phyloP scores from a whole-genome alignment of 2,888 invertebrate species.

The Pseudoips prasinana region DNA sequence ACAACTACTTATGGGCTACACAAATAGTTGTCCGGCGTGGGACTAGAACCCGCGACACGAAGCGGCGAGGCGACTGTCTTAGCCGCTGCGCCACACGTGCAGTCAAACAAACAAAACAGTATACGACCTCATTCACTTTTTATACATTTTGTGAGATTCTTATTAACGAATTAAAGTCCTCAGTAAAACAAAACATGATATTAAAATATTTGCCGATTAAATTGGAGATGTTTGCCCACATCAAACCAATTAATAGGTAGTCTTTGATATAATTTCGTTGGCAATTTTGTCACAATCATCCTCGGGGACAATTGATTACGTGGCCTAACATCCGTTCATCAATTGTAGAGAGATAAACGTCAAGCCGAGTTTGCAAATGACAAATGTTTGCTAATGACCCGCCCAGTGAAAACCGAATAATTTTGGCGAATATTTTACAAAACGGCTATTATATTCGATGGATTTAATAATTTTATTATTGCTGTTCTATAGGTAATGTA shows the following conservation, averaged over 20 bases:
- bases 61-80: too few relatives aligned
- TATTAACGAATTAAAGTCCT: too few relatives aligned
- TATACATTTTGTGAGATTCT: too few relatives aligned
- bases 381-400: constrained; percentile 77
- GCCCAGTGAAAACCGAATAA: constrained; percentile 60
- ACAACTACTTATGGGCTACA: too few relatives aligned
- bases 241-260: constrained; percentile 46
- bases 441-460: constrained; percentile 39
- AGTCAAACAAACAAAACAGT: too few relatives aligned
- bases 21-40: too few relatives aligned
- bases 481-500: too few relatives aligned
- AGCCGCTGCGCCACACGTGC: too few relatives aligned
- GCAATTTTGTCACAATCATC: constrained; percentile 58
- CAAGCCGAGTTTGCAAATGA: constrained; percentile 72
- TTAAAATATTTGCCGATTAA: constrained; percentile 17
- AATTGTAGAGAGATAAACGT: constrained; percentile 74
- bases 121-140: too few relatives aligned
- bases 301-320: constrained; percentile 69
- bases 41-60: too few relatives aligned
- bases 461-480: constrained; percentile 48
- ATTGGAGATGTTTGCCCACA: constrained; percentile 31
- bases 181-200: too few relatives aligned
- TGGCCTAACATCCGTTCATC: constrained; percentile 72
- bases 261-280: constrained; percentile 41
- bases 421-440: constrained; percentile 57